Base-by-base conservation (phyloP, 2,797 vertebrate genomes). In the Melanotaenia boesemani region DNA sequence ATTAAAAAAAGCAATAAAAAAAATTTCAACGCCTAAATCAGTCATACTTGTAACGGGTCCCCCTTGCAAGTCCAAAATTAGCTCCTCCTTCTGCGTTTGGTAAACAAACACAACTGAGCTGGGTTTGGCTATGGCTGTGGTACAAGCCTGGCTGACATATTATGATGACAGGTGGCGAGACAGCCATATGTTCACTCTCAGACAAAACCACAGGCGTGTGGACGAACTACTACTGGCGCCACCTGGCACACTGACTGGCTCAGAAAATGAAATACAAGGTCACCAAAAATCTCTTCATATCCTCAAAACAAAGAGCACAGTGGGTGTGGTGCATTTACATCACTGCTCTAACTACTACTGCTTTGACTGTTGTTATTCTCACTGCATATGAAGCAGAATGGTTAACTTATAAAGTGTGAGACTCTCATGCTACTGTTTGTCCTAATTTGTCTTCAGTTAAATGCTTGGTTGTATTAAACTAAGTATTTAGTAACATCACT, bases 161-260 rank as follows among this genome's bases (percentile, higher is more conserved):
- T 62, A 48, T 1, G 1, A 52, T 70, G 83, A 81, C 77, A 89
- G 86, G 72, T 52, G 61, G 82, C 48, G 81, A 86, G 88, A 89
- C 77, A 6, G 75, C 83, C 89, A 87, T 88, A 89, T 88, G 90
- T 81, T 69, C 22, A 1, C 55, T 52, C 32, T 28, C 71, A 83
- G 80, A 83, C 76, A 50, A 64, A 16, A 3, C 67, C 36, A 26
- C 18, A 2, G 57, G 69, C 60, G 34, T 52, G 74, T 37, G 61
- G 67, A 74, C 36, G 46, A 59, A 76, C 84, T 71, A 63, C 79
- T 36, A 76, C 87, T 86, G 81, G 76, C 74, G 72, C 84, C 90
- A 90, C 78, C 92, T 88, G 91, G 85, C 73, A 66, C 83, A 70
- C 76, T 74, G 70, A 65, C 50, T 16, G 1, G 48, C 72, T 34